Conservation (phyloP, 2,888 invertebrate species). For the Steinernema hermaphroditum region DNA sequence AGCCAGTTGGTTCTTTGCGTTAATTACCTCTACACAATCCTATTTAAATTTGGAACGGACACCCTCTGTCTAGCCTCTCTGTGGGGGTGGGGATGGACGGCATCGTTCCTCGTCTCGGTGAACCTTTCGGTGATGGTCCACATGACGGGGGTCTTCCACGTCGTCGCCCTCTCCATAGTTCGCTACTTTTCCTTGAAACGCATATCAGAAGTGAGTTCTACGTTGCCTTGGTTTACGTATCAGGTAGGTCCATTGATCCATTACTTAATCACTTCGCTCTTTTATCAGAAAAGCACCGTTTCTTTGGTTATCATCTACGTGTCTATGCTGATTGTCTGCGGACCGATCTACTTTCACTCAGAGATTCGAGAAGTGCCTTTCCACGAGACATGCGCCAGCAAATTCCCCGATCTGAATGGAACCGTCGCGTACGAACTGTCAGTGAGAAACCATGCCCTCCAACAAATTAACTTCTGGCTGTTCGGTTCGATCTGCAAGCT, state of each 20-base stretch:
- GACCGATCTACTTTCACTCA: slow-evolving; percentile 59
- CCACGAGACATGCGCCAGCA: slow-evolving; percentile 50
- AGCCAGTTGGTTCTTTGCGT: slow-evolving; percentile 58
- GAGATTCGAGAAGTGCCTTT: slow-evolving; percentile 48
- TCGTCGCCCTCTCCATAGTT: slow-evolving; percentile 61
- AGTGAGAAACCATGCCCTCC: slow-evolving; percentile 46
- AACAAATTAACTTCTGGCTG: slow-evolving; percentile 58
- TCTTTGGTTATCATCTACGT: slow-evolving; percentile 53
- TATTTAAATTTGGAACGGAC: slow-evolving; percentile 61
- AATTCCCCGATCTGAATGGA: slow-evolving; percentile 47
- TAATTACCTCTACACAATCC: slow-evolving; percentile 61
- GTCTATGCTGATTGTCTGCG: slow-evolving; percentile 52
- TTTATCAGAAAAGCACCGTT: slow-evolving; percentile 50
- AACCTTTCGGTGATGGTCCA: slow-evolving; percentile 61
- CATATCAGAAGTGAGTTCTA: slow-evolving; percentile 50
- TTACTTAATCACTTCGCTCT: not conserved
- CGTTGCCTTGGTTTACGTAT: slow-evolving; percentile 58
- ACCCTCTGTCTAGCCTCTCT: slow-evolving; percentile 50
- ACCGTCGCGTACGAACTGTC: slow-evolving; percentile 50
- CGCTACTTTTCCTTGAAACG: slow-evolving; percentile 55
- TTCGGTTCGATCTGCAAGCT: slow-evolving; percentile 44
- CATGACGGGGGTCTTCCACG: slow-evolving; percentile 63
- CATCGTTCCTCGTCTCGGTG: slow-evolving; percentile 46
- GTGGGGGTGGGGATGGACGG: slow-evolving; percentile 41
- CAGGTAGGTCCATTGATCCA: slow-evolving; percentile 40